These are phyloP conservation scores for Tanytarsus gracilentus DNA, from an alignment of 2,888 invertebrate species.

Conservation along the genomic window DNA sequence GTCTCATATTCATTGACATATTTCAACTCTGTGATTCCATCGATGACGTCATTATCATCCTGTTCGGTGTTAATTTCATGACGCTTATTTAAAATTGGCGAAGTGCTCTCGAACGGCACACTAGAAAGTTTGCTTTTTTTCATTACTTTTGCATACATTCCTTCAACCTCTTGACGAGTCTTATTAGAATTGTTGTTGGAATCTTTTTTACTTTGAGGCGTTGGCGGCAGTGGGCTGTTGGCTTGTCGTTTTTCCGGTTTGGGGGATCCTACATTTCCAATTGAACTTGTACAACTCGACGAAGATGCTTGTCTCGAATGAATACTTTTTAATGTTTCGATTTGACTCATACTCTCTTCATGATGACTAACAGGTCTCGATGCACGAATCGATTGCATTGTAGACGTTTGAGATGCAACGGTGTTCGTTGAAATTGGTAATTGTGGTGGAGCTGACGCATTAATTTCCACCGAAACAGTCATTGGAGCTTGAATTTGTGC, in stretches of 20 bases:
- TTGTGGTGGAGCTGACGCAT: slow-evolving; percentile 43
- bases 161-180: slow-evolving; percentile 59
- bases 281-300: slow-evolving; percentile 60
- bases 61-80: slow-evolving; percentile 31
- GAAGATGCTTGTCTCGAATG: slow-evolving; percentile 51
- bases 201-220: slow-evolving; percentile 45
- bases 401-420: slow-evolving; percentile 33
- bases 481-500: slow-evolving; percentile 56
- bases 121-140: slow-evolving; percentile 42
- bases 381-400: slow-evolving; percentile 18
- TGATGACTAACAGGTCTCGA: slow-evolving; percentile 7
- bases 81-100: slow-evolving; percentile 37
- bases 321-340: slow-evolving; percentile 29
- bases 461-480: slow-evolving; percentile 42
- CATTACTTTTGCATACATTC: slow-evolving; percentile 73
- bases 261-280: slow-evolving; percentile 70
- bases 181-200: slow-evolving; percentile 37
- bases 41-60: neutral
- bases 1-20: slow-evolving; percentile 54
- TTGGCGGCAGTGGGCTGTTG: slow-evolving; percentile 79
- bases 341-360: slow-evolving; percentile 26
- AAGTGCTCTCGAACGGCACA: slow-evolving; percentile 39
- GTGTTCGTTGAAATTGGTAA: slow-evolving; percentile 13
- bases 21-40: slow-evolving; percentile 29
- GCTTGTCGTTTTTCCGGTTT: slow-evolving; percentile 85